Base-by-base conservation (phyloP, 2,113 vertebrate species). In the Saiga tatarica region DNA sequence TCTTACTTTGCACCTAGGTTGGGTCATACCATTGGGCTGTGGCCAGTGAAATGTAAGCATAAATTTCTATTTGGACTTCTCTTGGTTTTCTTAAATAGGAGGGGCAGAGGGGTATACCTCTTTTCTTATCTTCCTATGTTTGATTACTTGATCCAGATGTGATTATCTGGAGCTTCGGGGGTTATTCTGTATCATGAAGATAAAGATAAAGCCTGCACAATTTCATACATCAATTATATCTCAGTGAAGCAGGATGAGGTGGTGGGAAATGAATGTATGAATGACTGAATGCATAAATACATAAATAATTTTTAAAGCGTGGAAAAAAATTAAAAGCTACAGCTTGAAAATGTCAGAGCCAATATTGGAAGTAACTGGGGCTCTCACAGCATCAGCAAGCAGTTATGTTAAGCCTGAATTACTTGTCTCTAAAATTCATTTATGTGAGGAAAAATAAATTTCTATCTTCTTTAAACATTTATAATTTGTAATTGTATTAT, bases 401-500 rank as follows among this genome's bases (percentile, higher is more conserved):
- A 16, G 6, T 84, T 71, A 25, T 71, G 14, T 82, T 74, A 92
- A 55, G 17, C 39, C 45, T 87, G n/a, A 97, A 64, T 9, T 93
- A 13, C 19, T 93, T 91, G 42, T 71, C 87, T 89, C 50, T 33
- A 94, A 47, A 95, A 82, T 89, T 95, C n/a, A 91, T 59, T 82
- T 94, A 82, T 53, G 1, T 88, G 64, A 78, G 47, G 36, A 88
- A 93, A 92, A 97, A 76, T 74, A 76, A 91, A 92, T 30, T 91
- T 87, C 3, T 84, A 0, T 90, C 39, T 94, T 95, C 17, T 36
- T 78, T 93, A 76, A 83, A 26, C 50, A 91, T 10, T 53, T 85
- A 0, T 85, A 89, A 95, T 59, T 91, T 92, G 4, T 57, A 30
- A 9, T 93, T 71, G 59, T 28, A 89, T 36, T 94, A 45, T 82